Base-by-base conservation (phyloP, 2,888 invertebrate genomes). In the Drosophila neotestacea region DNA sequence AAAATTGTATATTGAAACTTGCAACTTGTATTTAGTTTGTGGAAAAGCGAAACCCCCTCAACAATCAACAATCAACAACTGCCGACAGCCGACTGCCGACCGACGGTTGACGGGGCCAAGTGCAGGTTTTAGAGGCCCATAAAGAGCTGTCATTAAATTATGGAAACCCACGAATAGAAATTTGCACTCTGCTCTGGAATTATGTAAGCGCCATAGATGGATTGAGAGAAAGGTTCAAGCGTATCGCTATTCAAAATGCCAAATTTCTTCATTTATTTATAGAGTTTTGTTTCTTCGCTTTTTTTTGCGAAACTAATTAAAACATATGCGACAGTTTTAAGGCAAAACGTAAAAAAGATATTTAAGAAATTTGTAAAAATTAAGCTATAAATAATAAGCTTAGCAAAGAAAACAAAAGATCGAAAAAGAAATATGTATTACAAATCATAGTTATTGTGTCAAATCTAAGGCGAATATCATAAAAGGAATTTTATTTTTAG, bases 81-180 rank as follows among this genome's bases (percentile, higher is more conserved):
- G 4, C 6, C 16, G 16, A 41, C 41, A 4, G 38, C 5, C n/a
- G 38, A 6, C 38, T n/a, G 38, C 38, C n/a, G 38, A 38, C 32
- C 1, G 32, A 4, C 32, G 2, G 32, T 32, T 32, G 32, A 32
- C 32, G 32, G 39, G 39, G 39, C 39, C 39, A 82, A 78, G 75
- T 81, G 73, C 77, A 70, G 65, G 54, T 77, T 83, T 51, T 70
- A 52, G 58, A 52, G 73, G 81, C 56, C 79, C 85, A 70, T 86
- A 86, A 76, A 84, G 63, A 55, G 67, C 65, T 68, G 67, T 76
- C 67, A 84, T 78, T 86, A 84, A 73, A 38, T 46, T 50, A 51
- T 34, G n/a, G 36, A 41, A 44, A 44, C 11, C 32, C 46, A 39
- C 48, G 47, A 47, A 55, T 52, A 59, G 47, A 74, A 65, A 83